Conservation (phyloP, 2,113 vertebrate genomes). For the Jaculus jaculus region DNA sequence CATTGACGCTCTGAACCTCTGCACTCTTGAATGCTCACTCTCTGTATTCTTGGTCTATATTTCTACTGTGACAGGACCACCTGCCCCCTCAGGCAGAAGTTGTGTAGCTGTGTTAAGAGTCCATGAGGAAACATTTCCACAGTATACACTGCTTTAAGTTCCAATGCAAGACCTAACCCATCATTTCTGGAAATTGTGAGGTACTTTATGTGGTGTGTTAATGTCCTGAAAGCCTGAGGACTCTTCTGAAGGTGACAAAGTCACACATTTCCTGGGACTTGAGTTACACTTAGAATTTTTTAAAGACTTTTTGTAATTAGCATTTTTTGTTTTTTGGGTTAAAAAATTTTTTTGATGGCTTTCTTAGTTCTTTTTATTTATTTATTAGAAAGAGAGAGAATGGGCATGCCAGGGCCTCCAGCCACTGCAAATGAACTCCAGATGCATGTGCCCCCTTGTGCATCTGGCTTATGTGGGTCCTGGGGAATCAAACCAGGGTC, state of each 20-base stretch:
- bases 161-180: neutral
- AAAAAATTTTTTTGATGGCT: too few species aligned
- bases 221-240: neutral
- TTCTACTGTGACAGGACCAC: neutral
- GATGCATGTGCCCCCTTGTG: too few species aligned
- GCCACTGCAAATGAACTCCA: too few species aligned
- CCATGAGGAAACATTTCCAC: neutral
- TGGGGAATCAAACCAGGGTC: too few species aligned
- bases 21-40: neutral
- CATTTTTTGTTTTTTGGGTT: too few species aligned
- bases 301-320: neutral
- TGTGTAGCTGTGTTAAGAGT: neutral
- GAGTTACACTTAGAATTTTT: neutral
- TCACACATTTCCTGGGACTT: neutral
- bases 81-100: neutral
- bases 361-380: neutral
- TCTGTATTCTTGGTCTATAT: too few species aligned
- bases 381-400: too few species aligned
- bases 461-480: too few species aligned
- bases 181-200: neutral
- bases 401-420: too few species aligned
- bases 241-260: neutral
- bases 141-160: neutral
- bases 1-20: neutral
- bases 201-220: neutral